Evolutionary conservation across 2,113 vertebrate genomes (phyloP), one percentile per base, ranked within the genome.

Genomic region (Aldabrachelys gigantea): DNA sequence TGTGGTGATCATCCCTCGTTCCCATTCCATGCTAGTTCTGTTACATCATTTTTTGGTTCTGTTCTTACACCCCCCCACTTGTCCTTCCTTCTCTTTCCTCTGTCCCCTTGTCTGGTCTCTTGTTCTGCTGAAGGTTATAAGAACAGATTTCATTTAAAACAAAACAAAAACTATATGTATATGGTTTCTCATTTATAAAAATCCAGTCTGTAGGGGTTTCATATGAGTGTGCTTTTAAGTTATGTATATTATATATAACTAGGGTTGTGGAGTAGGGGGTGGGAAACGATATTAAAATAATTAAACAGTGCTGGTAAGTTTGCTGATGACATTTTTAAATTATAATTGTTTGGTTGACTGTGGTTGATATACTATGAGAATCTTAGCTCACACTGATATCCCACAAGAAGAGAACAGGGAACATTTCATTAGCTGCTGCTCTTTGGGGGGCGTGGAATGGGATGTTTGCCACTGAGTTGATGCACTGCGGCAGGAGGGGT

Each of bases 171-270:
- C 87, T 19, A 47, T 97, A 53, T 94, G 96, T 97, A 97, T 96
- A 95, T 97, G 97, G 97, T 97, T 98, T 98, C 95, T 98, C 98
- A 96, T 96, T 93, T 84, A 96, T 83, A 92, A 97, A 93, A 89
- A 96, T 97, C 97, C 98, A 98, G 97, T 97, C 98, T 95, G 89
- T 98, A 97, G 97, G 96, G 97, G 95, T 97, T 98, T 97, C 97
- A 95, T 97, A 98, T 95, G 97, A 97, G 98, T 98, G 98, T 98
- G 98, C 98, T 98, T 98, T 98, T 98, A 96, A 98, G 98, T 98
- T 98, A 97, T 98, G 97, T 98, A 98, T 98, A 98, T 98, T 97
- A 97, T 97, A 92, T 98, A 97, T 98, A 98, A 98, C n/a, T 7
- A 97, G 97, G 97, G 95, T 98, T 97, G 97, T 96, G 95, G 93